A percentile compares a stretch with the other conserved stretches of the same genome.
Conservation (phyloP, 2,113 vertebrate genomes). For the Microcebus lehilahytsara region DNA sequence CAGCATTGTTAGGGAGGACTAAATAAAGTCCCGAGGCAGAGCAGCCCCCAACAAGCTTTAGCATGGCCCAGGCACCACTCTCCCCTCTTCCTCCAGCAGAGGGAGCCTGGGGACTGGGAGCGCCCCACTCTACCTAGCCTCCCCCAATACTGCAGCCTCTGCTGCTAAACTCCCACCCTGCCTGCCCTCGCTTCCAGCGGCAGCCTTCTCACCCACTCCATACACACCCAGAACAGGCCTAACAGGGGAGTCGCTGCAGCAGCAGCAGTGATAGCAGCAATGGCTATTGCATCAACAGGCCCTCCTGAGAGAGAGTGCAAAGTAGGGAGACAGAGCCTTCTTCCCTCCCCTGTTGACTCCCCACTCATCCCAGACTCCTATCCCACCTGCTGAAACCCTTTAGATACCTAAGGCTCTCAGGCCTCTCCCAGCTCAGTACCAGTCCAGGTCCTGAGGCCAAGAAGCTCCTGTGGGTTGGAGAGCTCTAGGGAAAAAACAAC, state of each 20-base stretch:
- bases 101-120: conserved; percentile 67
- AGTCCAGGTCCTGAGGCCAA: background rate
- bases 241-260: conserved; percentile 37
- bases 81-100: conserved; percentile 63
- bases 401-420: background rate
- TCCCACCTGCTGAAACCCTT: background rate
- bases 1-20: background rate
- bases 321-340: background rate
- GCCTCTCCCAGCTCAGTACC: background rate
- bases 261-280: conserved; percentile 25
- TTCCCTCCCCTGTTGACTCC: background rate
- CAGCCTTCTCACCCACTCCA: conserved; percentile 74
- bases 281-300: conserved; percentile 43
- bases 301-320: conserved; percentile 4
- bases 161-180: conserved; percentile 73
- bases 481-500: conserved; percentile 24
- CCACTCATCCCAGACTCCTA: background rate
- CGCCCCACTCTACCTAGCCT: conserved; percentile 48
- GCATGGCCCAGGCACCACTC: background rate
- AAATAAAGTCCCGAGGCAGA: background rate
- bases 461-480: background rate
- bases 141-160: conserved; percentile 75
- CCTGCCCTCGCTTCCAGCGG: conserved; percentile 62
- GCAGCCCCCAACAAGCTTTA: background rate
- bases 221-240: conserved; percentile 63